Evolutionary conservation across 2,888 invertebrate species (phyloP).

Genomic region (Ormyrus pomaceus): DNA sequence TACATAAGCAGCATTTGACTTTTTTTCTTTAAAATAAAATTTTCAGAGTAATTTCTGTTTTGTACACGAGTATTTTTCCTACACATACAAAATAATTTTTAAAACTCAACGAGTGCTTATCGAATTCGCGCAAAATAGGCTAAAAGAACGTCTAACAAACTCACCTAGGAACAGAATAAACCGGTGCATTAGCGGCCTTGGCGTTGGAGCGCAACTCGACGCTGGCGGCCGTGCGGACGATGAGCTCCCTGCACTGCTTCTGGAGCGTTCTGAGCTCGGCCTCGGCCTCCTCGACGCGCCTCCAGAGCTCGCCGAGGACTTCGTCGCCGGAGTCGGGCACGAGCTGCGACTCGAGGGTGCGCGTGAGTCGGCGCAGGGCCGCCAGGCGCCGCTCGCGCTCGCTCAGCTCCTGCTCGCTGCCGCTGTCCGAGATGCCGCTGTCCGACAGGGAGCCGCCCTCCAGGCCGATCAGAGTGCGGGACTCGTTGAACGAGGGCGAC

Average conservation of each 20-base stretch:
- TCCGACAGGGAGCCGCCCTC: slow-evolving; percentile 84
- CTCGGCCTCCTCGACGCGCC: slow-evolving; percentile 84
- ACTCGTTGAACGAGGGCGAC: slow-evolving; percentile 64
- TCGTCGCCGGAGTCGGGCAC: slow-evolving; percentile 80
- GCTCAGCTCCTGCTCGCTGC: slow-evolving; percentile 81
- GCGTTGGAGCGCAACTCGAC: slow-evolving; percentile 70
- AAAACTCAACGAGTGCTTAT: too few relatives aligned
- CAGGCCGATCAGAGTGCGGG: slow-evolving; percentile 34
- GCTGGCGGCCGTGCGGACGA: slow-evolving; percentile 78
- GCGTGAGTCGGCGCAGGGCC: slow-evolving; percentile 82
- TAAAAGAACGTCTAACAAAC: slow-evolving; percentile 46
- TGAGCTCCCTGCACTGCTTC: slow-evolving; percentile 82
- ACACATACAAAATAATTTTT: too few relatives aligned
- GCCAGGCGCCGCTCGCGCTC: slow-evolving; percentile 83
- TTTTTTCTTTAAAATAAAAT: not conserved
- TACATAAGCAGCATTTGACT: not conserved
- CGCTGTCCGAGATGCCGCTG: slow-evolving; percentile 88
- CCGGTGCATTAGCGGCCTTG: slow-evolving; percentile 51
- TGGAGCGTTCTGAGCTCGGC: slow-evolving; percentile 83
- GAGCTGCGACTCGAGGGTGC: slow-evolving; percentile 82
- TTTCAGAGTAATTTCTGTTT: not conserved
- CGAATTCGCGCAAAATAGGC: not conserved
- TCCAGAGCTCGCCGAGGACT: slow-evolving; percentile 81
- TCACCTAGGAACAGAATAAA: slow-evolving; percentile 64
- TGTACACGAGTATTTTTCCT: too few relatives aligned